Base-by-base conservation (phyloP, 2,797 vertebrate species). In the Sebastes itinus region DNA sequence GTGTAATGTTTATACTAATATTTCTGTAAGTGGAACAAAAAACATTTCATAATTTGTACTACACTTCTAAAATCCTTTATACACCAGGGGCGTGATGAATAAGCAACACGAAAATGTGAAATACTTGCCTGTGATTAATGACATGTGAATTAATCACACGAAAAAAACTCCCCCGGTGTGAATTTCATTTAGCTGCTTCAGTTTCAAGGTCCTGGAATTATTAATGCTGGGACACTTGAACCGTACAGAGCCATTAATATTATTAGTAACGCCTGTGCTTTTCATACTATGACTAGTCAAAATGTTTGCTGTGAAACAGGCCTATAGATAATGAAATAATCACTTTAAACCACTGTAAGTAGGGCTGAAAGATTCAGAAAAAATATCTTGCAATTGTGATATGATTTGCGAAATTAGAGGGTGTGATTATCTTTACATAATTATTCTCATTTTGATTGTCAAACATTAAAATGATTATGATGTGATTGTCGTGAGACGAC, bases 361-460 rank as follows among this genome's bases (percentile, higher is more conserved):
- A 49, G 46, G 46, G 18, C 18, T 49, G 46, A 49, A 49, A 4
- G 46, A 49, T 49, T 49, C 20, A 2, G 16, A 49, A 49, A 49
- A 49, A 2, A 49, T 49, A 20, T 49, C 46, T 20, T 49, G 46
- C 46, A 49, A 49, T 20, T 49, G 46, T 49, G 46, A 20, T 49
- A 49, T 49, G 18, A 49, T 20, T 49, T 18, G 46, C 3, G 7
- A 49, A 49, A 49, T 49, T 49, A 20, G 46, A 20, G 7, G 46
- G 46, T 0, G 0, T 49, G 46, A 49, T 20, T 20, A 49, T 49
- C 0, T 49, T 0, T 20, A 49, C 18, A 49, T 49, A 18, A 8
- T 20, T 49, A 49, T 49, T 49, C 16, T 49, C 16, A 49, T 20
- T 49, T 46, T 0, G 0, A 49, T 20, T 49, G 46, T 49, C 0